Evolutionary conservation across 2,113 vertebrate species (phyloP).

Genomic region (Ariopsis seemanni): DNA sequence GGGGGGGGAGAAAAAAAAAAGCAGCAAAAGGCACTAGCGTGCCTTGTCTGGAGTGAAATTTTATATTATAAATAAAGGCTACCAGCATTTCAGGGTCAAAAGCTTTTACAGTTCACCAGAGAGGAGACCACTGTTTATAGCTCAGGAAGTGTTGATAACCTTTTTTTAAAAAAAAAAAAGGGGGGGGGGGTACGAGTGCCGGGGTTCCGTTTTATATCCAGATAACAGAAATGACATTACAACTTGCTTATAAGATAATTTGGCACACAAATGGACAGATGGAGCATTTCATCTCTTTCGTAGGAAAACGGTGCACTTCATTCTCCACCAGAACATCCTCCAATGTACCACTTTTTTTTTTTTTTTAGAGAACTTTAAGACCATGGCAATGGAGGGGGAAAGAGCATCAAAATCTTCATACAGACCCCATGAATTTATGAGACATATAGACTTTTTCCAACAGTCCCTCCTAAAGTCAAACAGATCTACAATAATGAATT

Average conservation of each 20-base stretch:
- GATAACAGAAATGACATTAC: slow-evolving; percentile 3
- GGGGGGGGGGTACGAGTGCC: not conserved
- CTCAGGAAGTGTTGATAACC: not conserved
- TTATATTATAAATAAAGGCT: slow-evolving; percentile 45
- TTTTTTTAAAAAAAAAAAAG: not conserved
- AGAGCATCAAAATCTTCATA: not conserved
- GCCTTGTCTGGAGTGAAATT: slow-evolving; percentile 46
- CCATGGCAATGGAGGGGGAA: not conserved
- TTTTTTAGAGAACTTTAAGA: slow-evolving; percentile 1
- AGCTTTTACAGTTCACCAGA: slow-evolving; percentile 5
- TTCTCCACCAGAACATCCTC: not conserved
- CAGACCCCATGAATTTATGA: slow-evolving; percentile 13
- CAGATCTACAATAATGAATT: slow-evolving; percentile 17
- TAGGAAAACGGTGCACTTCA: not conserved
- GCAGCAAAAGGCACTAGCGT: slow-evolving; percentile 45
- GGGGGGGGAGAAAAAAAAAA: not conserved
- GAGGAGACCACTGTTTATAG: not conserved
- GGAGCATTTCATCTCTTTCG: slow-evolving; percentile 1
- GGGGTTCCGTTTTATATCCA: not conserved
- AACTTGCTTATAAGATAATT: slow-evolving; percentile 12
- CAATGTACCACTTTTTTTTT: not conserved
- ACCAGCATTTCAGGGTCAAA: slow-evolving; percentile 22
- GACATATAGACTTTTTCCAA: slow-evolving; percentile 9
- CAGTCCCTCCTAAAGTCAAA: not conserved
- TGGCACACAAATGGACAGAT: slow-evolving; percentile 45